Evolutionary conservation across 2,113 vertebrate genomes (phyloP), one percentile per base, ranked within the genome.

Genomic region (Mandrillus leucophaeus): DNA sequence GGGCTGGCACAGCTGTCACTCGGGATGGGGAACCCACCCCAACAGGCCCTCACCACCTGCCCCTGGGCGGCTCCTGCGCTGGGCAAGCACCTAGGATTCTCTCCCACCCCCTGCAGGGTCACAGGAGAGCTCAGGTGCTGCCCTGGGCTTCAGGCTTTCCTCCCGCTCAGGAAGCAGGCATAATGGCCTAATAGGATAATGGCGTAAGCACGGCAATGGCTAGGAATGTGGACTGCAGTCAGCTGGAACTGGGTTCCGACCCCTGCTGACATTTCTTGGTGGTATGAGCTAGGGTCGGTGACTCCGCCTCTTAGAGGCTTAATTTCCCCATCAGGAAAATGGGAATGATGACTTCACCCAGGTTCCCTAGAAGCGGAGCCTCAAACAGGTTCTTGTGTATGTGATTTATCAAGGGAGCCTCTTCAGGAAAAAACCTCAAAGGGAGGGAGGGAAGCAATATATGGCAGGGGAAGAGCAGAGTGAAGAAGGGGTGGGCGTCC

Each of bases 1-100:
- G 75, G 68, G 0, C 70, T 11, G 6, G 48, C 6, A 87, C 9
- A 38, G 61, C 83, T 30, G 8, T 0, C 95, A 95, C 35, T 3
- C 0, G 3, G 61, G 72, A 23, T 1, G 3, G 17, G 35, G 43
- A 64, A 32, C 4, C 27, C 23, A 5, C 35, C 40, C 83, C n/a
- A 10, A 32, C 59, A 22, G 32, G 50, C 85, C 38, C n/a, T 55
- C 0, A 6, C 45, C 30, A 3, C 45, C 50, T 0, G 12, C 50
- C 35, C 43, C 1, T 11, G 30, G 30, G 68, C 1, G 20, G 40
- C 79, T 84, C 52, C n/a, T 40, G 11, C 5, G 12, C 76, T 6
- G 16, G 27, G 14, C 27, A 48, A 76, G 43, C 43, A 59, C 76
- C 85, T 35, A 12, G n/a, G 59, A 73, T 20, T 52, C 48, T 17